Evolutionary conservation across 1,140 invertebrate species (phyloP), one percentile per base, ranked within the genome.

Genomic region (Hyles vespertilio): DNA sequence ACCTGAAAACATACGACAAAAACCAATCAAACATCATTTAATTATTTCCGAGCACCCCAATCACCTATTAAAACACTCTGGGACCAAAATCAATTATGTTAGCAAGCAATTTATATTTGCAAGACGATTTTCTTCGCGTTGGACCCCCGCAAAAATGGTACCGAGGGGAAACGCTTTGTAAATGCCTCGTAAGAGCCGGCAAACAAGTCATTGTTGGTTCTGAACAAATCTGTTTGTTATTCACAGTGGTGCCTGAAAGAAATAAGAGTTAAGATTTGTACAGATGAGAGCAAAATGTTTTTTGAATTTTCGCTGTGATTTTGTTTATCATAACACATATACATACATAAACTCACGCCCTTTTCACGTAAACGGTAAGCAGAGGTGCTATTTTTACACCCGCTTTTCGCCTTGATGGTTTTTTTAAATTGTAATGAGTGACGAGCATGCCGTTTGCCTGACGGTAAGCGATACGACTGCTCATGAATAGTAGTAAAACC

Each of bases 151-250:
- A 52, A 44, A 11, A 54, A 54, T 54, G 36, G 40, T 43, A 45
- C 40, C 36, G 52, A 43, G 36, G 36, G 6, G 52, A 43, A 54
- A 40, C 40, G 40, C 40, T 8, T 44, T 54, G 34, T 54, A 44
- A 54, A 54, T 44, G 43, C 43, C 40, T 10, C 33, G n/a, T 53
- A 40, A 40, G 36, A 53, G 43, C 10, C 36, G 7, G 52, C 52
- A 54, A 54, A 54, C 40, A 54, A 54, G 52, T 3, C 52, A 54
- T 54, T 54, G 52, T 54, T 54, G n/a, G 11, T 36, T 36, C 34
- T 45, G 52, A 45, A 54, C 40, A 54, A 54, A 54, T 54, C 40
- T 54, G 52, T 54, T 54, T 54, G 52, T 54, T 32, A 54, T 54
- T 43, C 36, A 45, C 52, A 10, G 36, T 11, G 52, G 33, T 54